A percentile compares a stretch with the other conserved stretches of the same genome.
phyloP scores from a whole-genome alignment of 2,888 invertebrate genomes.

The Norana najaformis region DNA sequence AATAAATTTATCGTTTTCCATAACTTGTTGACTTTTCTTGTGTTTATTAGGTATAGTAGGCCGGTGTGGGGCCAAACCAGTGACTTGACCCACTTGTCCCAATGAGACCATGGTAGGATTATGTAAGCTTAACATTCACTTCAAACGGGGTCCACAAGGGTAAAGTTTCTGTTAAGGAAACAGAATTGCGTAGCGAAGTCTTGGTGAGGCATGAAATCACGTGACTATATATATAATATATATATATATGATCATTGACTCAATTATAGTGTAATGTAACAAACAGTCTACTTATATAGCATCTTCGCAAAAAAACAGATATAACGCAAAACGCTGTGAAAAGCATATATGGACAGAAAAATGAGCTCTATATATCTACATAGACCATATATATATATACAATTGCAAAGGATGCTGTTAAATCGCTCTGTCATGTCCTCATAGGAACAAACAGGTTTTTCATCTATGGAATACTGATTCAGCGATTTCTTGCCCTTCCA shows the following conservation, averaged over 20 bases:
- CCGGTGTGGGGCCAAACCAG: no score
- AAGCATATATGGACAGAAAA: not conserved
- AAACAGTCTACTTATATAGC: not conserved
- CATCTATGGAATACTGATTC: conserved; percentile 13
- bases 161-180: not conserved
- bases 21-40: no score
- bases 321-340: no score
- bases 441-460: not conserved
- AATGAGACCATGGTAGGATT: no score
- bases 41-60: no score
- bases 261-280: not conserved
- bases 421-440: not conserved
- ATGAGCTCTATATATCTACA: not conserved
- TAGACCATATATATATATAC: not conserved
- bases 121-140: not conserved
- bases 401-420: conserved; percentile 10
- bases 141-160: not conserved
- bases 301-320: no score
- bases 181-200: not conserved
- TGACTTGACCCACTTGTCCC: no score
- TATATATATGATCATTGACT: no score
- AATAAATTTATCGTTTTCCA: no score
- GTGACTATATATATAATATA: not conserved
- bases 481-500: not conserved
- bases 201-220: not conserved